These are phyloP conservation scores for Okamejei kenojei DNA, from an alignment of 2,797 vertebrate genomes.

Conservation along the genomic window DNA sequence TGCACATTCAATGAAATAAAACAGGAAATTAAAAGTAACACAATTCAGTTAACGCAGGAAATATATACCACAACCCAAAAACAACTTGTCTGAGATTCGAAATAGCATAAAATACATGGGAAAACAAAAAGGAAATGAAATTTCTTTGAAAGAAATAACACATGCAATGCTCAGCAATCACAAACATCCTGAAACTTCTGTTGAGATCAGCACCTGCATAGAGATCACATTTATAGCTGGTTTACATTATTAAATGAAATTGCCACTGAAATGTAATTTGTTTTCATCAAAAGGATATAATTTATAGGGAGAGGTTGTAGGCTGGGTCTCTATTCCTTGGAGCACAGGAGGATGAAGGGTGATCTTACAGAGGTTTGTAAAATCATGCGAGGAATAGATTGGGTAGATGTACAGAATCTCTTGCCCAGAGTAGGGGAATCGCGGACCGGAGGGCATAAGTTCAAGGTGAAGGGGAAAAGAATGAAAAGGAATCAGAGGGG, in stretches of 20 bases:
- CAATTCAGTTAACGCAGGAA: not conserved
- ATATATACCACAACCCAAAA: not conserved
- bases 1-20: not conserved
- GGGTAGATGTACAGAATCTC: too few species aligned
- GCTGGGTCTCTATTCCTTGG: too few species aligned
- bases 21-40: not conserved
- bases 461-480: too few species aligned
- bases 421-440: too few species aligned
- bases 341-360: too few species aligned
- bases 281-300: not conserved
- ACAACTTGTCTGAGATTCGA: not conserved
- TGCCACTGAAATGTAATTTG: slow-evolving; percentile 9
- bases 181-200: too few species aligned
- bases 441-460: too few species aligned
- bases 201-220: not conserved
- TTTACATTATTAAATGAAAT: not conserved
- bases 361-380: too few species aligned
- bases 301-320: too few species aligned
- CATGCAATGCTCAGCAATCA: too few species aligned
- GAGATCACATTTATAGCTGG: not conserved
- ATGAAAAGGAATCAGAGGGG: too few species aligned
- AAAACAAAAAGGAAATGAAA: not conserved
- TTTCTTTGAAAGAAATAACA: not conserved
- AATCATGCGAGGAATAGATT: too few species aligned
- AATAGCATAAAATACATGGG: not conserved